Base-by-base conservation (phyloP, 2,113 vertebrate genomes). In the Amphiprion percula region DNA sequence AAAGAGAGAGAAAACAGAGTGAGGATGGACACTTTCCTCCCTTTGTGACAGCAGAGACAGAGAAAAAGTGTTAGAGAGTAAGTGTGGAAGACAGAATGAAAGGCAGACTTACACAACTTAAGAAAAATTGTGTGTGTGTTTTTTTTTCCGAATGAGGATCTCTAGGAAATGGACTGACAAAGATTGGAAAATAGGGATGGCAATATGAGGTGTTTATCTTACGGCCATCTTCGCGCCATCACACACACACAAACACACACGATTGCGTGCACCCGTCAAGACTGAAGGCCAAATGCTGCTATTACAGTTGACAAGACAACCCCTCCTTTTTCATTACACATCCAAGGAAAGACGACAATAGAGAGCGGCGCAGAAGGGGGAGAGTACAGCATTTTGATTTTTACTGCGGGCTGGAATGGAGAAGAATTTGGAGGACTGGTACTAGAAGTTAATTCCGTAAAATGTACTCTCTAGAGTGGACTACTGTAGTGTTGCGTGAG, bases 261-360 rank as follows among this genome's bases (percentile, higher is more conserved):
- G 0, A 30, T 30, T 30, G 33, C 3, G 11, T 33, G 14, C 77
- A 72, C 52, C 54, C 53, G 10, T 66, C 61, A 67, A 64, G 50
- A 75, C 63, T 50, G 84, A 89, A 90, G 87, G 87, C 87, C 80
- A 77, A 77, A 79, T 49, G 33, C 76, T 67, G 77, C 76, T 86
- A 67, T 81, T 81, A 79, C 64, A 68, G 85, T 82, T 82, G 86
- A 87, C 83, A 86, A 79, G 87, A 78, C 80, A 88, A 68, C 66
- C 69, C 69, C 83, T 78, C 61, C 56, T 78, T 85, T 88, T 90
- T 82, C 71, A 90, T 85, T 74, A 71, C 79, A 74, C 79, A 58
- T 63, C 67, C 46, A 12, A 54, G 72, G 54, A 64, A 66, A 67
- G 30, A 79, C 64, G 73, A 80, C 79, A 85, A 81, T 64, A 67